Percentiles rank a stretch among this genome's conserved stretches.
Evolutionary conservation across 2,888 invertebrate species (phyloP).

Genomic region (Drosophila atripex): DNA sequence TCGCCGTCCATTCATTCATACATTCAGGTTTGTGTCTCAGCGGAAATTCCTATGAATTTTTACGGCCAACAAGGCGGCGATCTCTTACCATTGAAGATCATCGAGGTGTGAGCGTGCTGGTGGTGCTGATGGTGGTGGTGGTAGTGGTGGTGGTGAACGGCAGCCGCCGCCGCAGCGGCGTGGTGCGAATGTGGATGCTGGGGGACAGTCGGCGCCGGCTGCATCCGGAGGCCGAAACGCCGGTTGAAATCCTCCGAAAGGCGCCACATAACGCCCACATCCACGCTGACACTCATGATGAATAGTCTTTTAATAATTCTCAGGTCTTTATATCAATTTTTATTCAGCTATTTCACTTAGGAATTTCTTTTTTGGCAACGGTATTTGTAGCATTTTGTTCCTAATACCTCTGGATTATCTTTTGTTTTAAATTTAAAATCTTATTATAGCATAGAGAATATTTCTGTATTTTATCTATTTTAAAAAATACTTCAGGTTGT

Average conservation of each 20-base stretch:
- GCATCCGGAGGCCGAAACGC: slow-evolving; percentile 84
- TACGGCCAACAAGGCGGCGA: slow-evolving; percentile 30
- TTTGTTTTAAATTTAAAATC: not conserved
- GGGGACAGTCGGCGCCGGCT: slow-evolving; percentile 79
- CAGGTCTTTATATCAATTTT: slow-evolving; percentile 4
- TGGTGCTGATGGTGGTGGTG: slow-evolving; percentile 57
- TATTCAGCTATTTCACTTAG: not conserved
- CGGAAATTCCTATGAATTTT: slow-evolving; percentile 43
- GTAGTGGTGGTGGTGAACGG: slow-evolving; percentile 62
- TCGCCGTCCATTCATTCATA: slow-evolving; percentile 27
- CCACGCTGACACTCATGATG: slow-evolving; percentile 84
- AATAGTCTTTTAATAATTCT: not conserved
- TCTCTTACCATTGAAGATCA: slow-evolving; percentile 64
- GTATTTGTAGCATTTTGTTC: not conserved
- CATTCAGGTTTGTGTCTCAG: slow-evolving; percentile 1
- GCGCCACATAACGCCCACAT: slow-evolving; percentile 84
- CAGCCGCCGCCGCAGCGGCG: slow-evolving; percentile 23
- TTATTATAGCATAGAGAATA: not conserved
- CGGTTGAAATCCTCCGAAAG: slow-evolving; percentile 84
- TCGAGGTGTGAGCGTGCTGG: slow-evolving; percentile 71
- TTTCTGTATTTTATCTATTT: not conserved
- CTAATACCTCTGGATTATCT: not conserved
- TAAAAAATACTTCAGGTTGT: not conserved
- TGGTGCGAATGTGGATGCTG: slow-evolving; percentile 53
- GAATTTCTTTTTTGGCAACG: not conserved